phyloP scores from a whole-genome alignment of 35 echinoderm and acorn worm species.

The Patiria miniata region DNA sequence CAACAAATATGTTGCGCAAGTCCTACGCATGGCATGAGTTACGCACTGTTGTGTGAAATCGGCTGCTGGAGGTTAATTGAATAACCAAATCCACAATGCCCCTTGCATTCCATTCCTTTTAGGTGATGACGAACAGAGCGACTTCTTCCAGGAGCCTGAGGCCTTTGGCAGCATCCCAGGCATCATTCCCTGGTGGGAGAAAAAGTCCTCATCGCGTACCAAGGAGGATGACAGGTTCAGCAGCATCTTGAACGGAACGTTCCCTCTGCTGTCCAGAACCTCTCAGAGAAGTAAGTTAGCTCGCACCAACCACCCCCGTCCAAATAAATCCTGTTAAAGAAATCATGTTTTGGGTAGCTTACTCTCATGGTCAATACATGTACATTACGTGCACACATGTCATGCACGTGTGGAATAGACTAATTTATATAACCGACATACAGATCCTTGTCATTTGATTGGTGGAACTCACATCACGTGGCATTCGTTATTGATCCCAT shows the following conservation, averaged over 20 bases:
- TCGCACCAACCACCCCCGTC: too few species aligned
- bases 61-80: too few species aligned
- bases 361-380: not conserved
- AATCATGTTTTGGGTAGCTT: not conserved
- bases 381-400: too few species aligned
- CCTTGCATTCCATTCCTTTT: too few species aligned
- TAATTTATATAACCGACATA: not conserved
- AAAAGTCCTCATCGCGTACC: slow-evolving; percentile 22
- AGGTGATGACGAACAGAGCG: slow-evolving; percentile 99
- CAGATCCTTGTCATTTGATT: too few species aligned
- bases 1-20: too few species aligned
- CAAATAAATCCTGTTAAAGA: too few species aligned
- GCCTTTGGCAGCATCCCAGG: slow-evolving; percentile 68
- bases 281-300: slow-evolving; percentile 77
- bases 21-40: too few species aligned
- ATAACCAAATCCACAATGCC: too few species aligned
- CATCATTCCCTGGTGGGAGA: slow-evolving; percentile 96
- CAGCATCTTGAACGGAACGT: slow-evolving; percentile 75
- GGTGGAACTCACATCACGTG: too few species aligned
- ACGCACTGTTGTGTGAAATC: too few species aligned
- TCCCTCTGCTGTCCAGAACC: slow-evolving; percentile 73
- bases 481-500: too few species aligned
- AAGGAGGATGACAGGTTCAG: slow-evolving; percentile 81
- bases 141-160: slow-evolving; percentile 96
- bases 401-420: not conserved